Conservation (phyloP, 2,113 vertebrate genomes). For the Calidris pygmaea region DNA sequence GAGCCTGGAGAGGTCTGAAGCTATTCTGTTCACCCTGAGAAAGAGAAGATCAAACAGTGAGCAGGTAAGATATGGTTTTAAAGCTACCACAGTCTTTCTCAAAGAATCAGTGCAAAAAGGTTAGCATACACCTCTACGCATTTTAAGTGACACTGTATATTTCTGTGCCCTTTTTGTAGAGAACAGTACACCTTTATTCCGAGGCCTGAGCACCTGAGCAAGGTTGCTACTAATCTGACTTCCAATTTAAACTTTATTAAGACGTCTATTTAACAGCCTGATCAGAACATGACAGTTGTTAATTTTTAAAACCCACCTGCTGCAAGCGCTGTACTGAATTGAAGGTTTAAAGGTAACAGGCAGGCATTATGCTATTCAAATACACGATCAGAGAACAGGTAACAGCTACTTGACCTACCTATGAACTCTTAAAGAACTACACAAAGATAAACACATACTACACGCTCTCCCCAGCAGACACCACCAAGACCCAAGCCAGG, state of each 20-base stretch:
- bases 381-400: background rate
- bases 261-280: background rate
- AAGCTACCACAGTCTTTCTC: background rate
- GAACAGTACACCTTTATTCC: background rate
- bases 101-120: background rate
- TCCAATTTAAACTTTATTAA: constrained; percentile 24
- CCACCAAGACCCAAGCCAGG: background rate
- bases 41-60: constrained; percentile 27
- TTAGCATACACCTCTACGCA: background rate
- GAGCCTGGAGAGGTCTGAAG: constrained; percentile 14
- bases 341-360: background rate
- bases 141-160: constrained; percentile 51
- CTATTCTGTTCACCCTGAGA: constrained; percentile 44
- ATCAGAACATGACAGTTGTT: background rate
- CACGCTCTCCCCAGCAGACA: background rate
- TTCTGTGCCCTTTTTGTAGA: constrained; percentile 20
- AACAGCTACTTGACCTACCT: background rate
- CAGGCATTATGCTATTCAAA: background rate
- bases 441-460: background rate
- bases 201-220: background rate
- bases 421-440: background rate
- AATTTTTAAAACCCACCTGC: background rate
- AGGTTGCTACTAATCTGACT: background rate
- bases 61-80: background rate
- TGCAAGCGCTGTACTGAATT: background rate